Conservation (phyloP, 2,797 vertebrate species). For the Arrhamphus sclerolepis region DNA sequence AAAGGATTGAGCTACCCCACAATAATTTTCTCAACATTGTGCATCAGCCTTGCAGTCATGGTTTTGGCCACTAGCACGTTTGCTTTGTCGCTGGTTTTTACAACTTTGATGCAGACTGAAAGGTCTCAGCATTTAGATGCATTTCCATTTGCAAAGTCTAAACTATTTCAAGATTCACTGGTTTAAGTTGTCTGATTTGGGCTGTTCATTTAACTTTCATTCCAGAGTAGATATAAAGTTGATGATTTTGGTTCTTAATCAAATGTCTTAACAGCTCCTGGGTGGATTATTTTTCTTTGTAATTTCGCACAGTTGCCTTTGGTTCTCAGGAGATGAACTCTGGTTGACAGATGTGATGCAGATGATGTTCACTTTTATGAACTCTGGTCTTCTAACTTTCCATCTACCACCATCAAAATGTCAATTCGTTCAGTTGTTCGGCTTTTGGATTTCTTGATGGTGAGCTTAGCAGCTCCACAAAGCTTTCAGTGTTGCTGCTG, state of each 20-base stretch:
- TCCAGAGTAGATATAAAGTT: neutral
- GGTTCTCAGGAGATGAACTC: neutral
- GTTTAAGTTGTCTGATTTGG: too few species aligned
- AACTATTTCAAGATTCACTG: too few species aligned
- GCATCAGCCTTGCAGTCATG: neutral
- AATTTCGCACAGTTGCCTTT: neutral
- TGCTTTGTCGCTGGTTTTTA: neutral
- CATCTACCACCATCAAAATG: neutral
- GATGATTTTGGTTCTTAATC: neutral
- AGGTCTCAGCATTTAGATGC: neutral
- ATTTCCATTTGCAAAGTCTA: too few species aligned
- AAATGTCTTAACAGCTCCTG: neutral
- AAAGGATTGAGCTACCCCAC: too few species aligned
- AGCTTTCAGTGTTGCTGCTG: neutral
- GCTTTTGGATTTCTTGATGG: constrained; percentile 14
- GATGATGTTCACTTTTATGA: constrained; percentile 6
- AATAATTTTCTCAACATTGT: neutral
- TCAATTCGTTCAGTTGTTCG: constrained; percentile 5
- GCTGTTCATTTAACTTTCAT: too few species aligned
- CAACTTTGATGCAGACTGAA: neutral
- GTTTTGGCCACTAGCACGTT: neutral
- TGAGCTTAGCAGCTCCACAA: neutral
- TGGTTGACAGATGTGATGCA: neutral
- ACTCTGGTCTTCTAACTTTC: neutral
- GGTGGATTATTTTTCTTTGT: too few species aligned